Evolutionary conservation across 30 jellyfish, hydroid and myxozoan species (phyloP).

Genomic region (Hydra vulgaris): DNA sequence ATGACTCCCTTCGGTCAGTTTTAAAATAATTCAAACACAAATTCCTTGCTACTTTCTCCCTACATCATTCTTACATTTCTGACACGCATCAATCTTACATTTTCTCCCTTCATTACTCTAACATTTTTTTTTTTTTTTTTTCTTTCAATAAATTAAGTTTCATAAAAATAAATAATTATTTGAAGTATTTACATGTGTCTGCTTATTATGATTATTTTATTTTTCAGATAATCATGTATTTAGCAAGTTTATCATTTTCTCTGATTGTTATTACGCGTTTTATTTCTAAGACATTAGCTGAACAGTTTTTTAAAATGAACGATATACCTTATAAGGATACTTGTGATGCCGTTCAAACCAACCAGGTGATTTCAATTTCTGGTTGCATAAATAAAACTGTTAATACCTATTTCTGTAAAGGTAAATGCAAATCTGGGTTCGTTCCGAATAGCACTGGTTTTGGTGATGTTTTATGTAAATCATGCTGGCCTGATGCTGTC

Average conservation of each 20-base stretch:
- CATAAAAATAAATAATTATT: too few relatives aligned
- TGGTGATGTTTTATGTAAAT: background rate
- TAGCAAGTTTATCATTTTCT: background rate
- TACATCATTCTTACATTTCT: too few relatives aligned
- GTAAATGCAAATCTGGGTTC: conserved; percentile 5
- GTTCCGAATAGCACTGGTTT: background rate
- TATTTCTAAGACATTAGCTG: background rate
- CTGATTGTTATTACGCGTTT: background rate
- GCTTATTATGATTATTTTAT: background rate
- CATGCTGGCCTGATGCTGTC: background rate
- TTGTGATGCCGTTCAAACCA: background rate
- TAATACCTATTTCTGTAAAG: conserved; percentile 1
- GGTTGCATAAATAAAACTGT: conserved; percentile 4
- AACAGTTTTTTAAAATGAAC: background rate
- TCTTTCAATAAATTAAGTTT: too few relatives aligned
- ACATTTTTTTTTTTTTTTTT: too few relatives aligned
- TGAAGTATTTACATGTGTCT: too few relatives aligned
- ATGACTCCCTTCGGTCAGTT: too few relatives aligned
- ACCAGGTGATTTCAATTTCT: background rate
- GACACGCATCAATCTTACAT: too few relatives aligned
- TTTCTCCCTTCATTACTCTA: too few relatives aligned
- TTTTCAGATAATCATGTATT: background rate
- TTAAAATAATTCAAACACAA: too few relatives aligned
- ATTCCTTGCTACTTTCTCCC: too few relatives aligned
- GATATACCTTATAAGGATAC: background rate